Evolutionary conservation across 2,113 vertebrate genomes (phyloP).

Genomic region (Numenius arquata): DNA sequence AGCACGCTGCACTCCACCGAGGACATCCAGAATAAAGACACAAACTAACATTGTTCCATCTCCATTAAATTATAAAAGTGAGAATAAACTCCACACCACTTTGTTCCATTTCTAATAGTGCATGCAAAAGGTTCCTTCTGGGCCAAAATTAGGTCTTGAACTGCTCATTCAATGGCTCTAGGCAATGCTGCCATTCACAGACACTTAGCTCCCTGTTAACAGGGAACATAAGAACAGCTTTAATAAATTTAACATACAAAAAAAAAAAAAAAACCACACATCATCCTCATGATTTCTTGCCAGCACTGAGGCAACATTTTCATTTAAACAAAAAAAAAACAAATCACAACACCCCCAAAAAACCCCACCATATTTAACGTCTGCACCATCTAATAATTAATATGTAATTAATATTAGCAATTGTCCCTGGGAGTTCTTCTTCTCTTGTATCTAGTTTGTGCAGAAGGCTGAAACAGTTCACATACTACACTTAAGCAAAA

Average conservation of each 20-base stretch:
- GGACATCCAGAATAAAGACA: neutral
- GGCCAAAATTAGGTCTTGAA: neutral
- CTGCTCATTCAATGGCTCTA: neutral
- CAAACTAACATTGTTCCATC: neutral
- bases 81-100: neutral
- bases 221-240: neutral
- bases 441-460: neutral
- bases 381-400: neutral
- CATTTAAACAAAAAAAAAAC: neutral
- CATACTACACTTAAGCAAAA: neutral
- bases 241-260: neutral
- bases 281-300: neutral
- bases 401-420: neutral
- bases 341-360: neutral
- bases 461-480: neutral
- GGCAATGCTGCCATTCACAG: neutral
- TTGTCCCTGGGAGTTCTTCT: neutral
- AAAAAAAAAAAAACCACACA: neutral
- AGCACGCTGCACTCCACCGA: neutral
- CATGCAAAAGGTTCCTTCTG: neutral
- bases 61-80: neutral
- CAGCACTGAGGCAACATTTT: neutral
- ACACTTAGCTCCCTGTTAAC: neutral
- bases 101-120: neutral
- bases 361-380: neutral